Evolutionary conservation across 30 jellyfish, hydroid and myxozoan species (phyloP), one percentile per base, ranked within the genome.

Genomic region (Catostylus mosaicus): DNA sequence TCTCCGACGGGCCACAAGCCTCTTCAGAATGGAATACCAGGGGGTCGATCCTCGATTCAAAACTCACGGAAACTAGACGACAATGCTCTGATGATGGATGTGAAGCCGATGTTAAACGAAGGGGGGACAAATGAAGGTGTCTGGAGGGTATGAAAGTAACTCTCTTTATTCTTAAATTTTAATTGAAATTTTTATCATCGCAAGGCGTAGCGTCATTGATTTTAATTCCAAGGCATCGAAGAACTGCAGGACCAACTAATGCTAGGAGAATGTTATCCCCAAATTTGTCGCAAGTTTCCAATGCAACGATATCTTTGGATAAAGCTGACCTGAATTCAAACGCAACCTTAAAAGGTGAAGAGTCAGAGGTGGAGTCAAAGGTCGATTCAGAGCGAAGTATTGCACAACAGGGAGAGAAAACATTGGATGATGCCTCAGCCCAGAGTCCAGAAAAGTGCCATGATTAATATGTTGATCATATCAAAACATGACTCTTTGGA

Each of bases 41-140:
- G 20, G 60, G 20, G 64, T 60, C 14, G 57, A n/a, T 24, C 93
- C 59, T 83, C 93, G 56, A 83, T 83, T 20, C 93, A 54, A 40
- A 30, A 73, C 52, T 33, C 23, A 52, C 73, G 51, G 46, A 43
- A 56, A 38, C 65, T 83, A 61, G 78, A 70, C 34, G 63, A 63
- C 57, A 67, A 38, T 45, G 64, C 75, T 12, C 69, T 80, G 50
- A 23, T 45, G 24, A 62, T 80, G 77, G 54, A 80, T 24, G 90
- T 80, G 34, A 80, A 66, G 26, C 52, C 90, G 33, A 67, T 80
- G 84, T 4, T 46, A 11, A 51, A 35, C 6, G 84, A 66, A 3
- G 74, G 27, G 3, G 30, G 77, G 46, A 68, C 35, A 35, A 27
- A 16, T 18, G 90, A 67, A 30, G 67, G 62, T 10, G 82, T 70